Evolutionary conservation across 1,140 invertebrate species (phyloP), one percentile per base, ranked within the genome.

Genomic region (Teleogryllus occipitalis): DNA sequence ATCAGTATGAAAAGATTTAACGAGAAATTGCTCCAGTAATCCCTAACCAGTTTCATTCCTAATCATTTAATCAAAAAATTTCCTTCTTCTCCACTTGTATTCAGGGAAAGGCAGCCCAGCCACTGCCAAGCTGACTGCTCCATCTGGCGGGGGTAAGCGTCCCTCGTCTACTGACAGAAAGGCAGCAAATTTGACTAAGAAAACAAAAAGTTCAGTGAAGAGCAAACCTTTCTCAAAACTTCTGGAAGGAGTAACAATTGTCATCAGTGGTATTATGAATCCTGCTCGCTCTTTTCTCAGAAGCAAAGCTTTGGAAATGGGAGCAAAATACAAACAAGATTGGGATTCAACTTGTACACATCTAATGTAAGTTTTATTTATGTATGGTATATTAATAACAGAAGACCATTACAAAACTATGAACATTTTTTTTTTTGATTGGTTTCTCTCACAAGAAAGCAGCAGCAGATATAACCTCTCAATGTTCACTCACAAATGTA

Each of bases 241-340:
- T 39, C 87, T 94, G 84, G 87, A 89, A 74, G 90, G 88, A 74
- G 94, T 96, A 46, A 88, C 91, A 18, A 90, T 97, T 87, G 92
- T 92, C 7, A 88, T 97, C 78, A 96, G 95, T 87, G 96, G 96
- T 0, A 97, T 93, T 87, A 89, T 93, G 86, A 96, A 97, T 88
- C 96, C 96, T 3, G 87, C 90, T 81, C 88, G 96, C 74, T 88
- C 86, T 5, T 87, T 90, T 76, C 83, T 97, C 39, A 86, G 95
- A 74, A 89, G 89, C 76, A 90, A 89, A 82, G 95, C 93, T 15
- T 75, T 93, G 7, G 89, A 90, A 79, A 91, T 97, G 91, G 96
- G 96, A 7, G 96, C 94, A 0, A 89, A 88, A 82, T 96, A 95
- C 84, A 90, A 89, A 85, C 85, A 89, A 47, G 93, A 96, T 86